phyloP scores from a whole-genome alignment of 2,888 invertebrate genomes.

The Ormyrus rosae region DNA sequence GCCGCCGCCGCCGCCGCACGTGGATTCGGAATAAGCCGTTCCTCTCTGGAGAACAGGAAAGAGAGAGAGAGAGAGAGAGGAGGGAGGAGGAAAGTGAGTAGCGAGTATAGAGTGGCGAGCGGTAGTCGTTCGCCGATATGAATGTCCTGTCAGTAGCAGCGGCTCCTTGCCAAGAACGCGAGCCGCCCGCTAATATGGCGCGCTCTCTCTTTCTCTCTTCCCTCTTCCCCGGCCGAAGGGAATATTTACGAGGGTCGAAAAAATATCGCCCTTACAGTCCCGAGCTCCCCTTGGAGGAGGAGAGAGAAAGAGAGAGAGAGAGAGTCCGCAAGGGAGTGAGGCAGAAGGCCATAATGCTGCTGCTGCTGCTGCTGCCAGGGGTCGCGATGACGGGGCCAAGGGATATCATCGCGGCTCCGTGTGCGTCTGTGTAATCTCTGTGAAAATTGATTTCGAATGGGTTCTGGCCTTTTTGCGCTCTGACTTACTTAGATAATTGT shows the following conservation, averaged over 20 bases:
- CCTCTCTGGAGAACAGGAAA: slow-evolving; percentile 6
- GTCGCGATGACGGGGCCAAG: slow-evolving; percentile 38
- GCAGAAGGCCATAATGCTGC: not conserved
- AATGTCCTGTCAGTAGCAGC: slow-evolving; percentile 74
- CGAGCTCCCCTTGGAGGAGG: slow-evolving; percentile 28
- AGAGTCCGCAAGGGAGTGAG: not conserved
- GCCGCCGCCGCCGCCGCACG: not conserved
- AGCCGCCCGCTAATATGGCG: slow-evolving; percentile 69
- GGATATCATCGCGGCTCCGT: slow-evolving; percentile 9
- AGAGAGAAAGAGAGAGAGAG: not conserved
- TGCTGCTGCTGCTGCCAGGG: not conserved
- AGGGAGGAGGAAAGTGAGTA: slow-evolving; percentile 55
- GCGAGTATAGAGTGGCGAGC: slow-evolving; percentile 60
- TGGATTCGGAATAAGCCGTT: slow-evolving; percentile 20
- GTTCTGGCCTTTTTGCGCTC: too few relatives aligned
- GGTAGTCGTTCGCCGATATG: slow-evolving; percentile 67
- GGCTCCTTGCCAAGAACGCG: slow-evolving; percentile 74
- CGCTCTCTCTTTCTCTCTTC: slow-evolving; percentile 22
- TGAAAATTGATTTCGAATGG: slow-evolving; percentile 26
- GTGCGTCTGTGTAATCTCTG: not conserved
- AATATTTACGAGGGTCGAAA: slow-evolving; percentile 71
- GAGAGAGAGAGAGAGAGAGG: slow-evolving; percentile 51
- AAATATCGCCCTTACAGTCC: slow-evolving; percentile 55
- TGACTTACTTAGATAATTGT: not conserved
- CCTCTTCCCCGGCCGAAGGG: slow-evolving; percentile 63